These are phyloP conservation scores for Phataginus tetradactyla DNA, from an alignment of 2,797 vertebrate genomes.

Conservation along the genomic window DNA sequence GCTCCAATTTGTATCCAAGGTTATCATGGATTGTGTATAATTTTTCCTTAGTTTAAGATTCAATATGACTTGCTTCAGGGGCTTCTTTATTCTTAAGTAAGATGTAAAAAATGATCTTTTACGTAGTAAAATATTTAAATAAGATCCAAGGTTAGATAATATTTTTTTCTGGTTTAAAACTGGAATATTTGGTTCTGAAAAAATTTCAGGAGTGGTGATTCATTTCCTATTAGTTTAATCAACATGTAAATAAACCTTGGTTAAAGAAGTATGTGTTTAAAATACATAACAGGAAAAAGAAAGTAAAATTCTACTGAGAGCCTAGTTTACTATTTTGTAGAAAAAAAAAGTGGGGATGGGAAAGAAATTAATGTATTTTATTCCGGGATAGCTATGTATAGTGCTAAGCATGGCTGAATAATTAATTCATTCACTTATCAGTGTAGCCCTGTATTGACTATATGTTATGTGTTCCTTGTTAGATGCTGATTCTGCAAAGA, in stretches of 20 bases:
- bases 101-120: neutral
- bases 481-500: neutral
- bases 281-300: neutral
- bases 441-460: neutral
- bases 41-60: conserved; percentile 33
- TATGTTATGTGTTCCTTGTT: neutral
- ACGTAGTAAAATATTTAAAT: conserved; percentile 15
- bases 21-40: neutral
- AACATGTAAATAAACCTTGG: neutral
- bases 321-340: neutral
- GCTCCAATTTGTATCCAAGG: conserved; percentile 30
- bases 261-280: conserved; percentile 3
- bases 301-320: neutral
- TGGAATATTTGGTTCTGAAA: conserved; percentile 2
- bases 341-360: neutral
- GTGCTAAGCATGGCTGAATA: neutral
- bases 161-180: neutral
- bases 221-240: neutral
- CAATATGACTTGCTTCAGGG: neutral
- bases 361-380: neutral
- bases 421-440: neutral
- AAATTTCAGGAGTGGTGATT: neutral
- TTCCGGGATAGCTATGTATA: neutral
- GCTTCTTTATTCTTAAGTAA: conserved; percentile 25
- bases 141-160: neutral